A percentile compares a stretch with the other conserved stretches of the same genome.
Conservation (phyloP, 2,797 vertebrate species). For the Oryzias dopingdopingensis region DNA sequence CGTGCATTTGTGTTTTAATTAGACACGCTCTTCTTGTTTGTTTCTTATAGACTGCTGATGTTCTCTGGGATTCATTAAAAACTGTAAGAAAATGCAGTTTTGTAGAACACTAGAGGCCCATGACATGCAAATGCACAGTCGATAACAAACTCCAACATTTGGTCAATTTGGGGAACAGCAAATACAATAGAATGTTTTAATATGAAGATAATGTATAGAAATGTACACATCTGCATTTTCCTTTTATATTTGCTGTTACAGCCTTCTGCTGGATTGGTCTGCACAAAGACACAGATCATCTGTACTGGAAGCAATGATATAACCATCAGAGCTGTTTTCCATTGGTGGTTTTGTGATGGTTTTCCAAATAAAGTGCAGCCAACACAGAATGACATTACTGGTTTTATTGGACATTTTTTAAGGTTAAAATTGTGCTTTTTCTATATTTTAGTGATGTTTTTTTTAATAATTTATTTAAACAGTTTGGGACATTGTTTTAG, state of each 20-base stretch:
- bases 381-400: slow-evolving; percentile 3
- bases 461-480: neutral
- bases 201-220: neutral
- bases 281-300: neutral
- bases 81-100: too few relatives aligned
- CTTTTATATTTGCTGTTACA: neutral
- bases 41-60: too few relatives aligned
- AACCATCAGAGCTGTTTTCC: neutral
- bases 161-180: neutral
- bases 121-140: neutral
- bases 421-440: neutral
- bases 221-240: accelerated
- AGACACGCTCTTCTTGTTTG: too few relatives aligned
- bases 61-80: too few relatives aligned
- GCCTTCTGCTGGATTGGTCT: slow-evolving; percentile 1
- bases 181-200: neutral
- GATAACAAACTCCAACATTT: neutral
- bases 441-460: slow-evolving; percentile 5
- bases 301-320: slow-evolving; percentile 10
- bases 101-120: too few relatives aligned
- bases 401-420: slow-evolving; percentile 2
- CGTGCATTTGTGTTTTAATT: too few relatives aligned
- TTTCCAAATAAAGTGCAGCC: slow-evolving; percentile 1
- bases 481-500: neutral
- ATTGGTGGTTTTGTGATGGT: neutral